Evolutionary conservation across 2,888 invertebrate species (phyloP).

Genomic region (Morpho achilles): DNA sequence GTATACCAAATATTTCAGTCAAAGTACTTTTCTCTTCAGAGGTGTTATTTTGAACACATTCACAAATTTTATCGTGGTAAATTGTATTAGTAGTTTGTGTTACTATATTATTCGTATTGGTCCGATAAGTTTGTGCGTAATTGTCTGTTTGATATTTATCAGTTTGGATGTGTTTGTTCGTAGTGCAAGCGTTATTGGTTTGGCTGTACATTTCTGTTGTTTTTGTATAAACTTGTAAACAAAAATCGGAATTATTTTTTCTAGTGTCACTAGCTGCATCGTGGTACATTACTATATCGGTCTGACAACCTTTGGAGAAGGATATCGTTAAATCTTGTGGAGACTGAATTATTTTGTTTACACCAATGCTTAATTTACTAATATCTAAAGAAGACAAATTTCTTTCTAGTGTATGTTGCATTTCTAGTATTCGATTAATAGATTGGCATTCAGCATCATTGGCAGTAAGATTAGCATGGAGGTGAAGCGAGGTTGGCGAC

Average conservation of each 20-base stretch:
- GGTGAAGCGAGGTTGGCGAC: constrained; percentile 53
- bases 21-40: constrained; percentile 34
- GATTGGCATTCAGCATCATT: constrained; percentile 51
- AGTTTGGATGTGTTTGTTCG: constrained; percentile 61
- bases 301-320: constrained; percentile 68
- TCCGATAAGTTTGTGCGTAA: constrained; percentile 56
- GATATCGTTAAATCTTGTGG: constrained; percentile 55
- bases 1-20: constrained; percentile 31
- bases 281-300: constrained; percentile 57
- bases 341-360: constrained; percentile 58
- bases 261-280: constrained; percentile 62
- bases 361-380: constrained; percentile 54
- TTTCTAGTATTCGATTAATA: constrained; percentile 60
- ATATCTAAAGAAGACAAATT: constrained; percentile 57
- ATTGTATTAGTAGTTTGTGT: too few species aligned
- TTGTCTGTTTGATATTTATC: constrained; percentile 41
- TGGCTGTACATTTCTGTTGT: constrained; percentile 60
- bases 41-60: too few species aligned
- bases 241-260: constrained; percentile 60
- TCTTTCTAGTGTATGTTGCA: constrained; percentile 65
- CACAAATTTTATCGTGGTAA: too few species aligned
- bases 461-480: constrained; percentile 37
- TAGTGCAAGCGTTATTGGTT: constrained; percentile 55
- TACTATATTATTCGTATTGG: constrained; percentile 44
- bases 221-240: constrained; percentile 53